Percentiles rank a stretch among this genome's conserved stretches.
phyloP scores from a whole-genome alignment of 2,797 vertebrate species.

The Sebastes jordani region DNA sequence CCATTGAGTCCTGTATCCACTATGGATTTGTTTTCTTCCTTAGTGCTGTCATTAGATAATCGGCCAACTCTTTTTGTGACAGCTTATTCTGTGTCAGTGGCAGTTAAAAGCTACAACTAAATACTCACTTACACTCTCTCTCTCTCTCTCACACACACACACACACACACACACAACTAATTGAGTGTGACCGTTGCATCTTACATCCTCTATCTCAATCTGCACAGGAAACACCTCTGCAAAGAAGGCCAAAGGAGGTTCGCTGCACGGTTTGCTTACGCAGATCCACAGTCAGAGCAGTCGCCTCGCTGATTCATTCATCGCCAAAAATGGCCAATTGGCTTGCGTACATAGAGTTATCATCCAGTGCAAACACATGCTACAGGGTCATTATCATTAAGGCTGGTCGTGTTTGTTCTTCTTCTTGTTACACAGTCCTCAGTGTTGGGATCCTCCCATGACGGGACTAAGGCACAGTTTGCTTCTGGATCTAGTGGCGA shows the following conservation, averaged over 20 bases:
- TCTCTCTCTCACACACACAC: not conserved
- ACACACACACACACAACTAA: slow-evolving; percentile 1
- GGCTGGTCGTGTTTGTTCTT: not conserved
- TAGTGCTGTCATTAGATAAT: slow-evolving; percentile 6
- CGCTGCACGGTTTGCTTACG: slow-evolving; percentile 9
- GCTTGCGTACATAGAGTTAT: slow-evolving; percentile 1
- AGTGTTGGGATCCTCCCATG: slow-evolving; percentile 2
- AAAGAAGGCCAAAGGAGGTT: slow-evolving; percentile 45
- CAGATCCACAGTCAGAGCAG: slow-evolving; percentile 1
- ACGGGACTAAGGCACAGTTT: not conserved
- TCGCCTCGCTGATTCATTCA: slow-evolving; percentile 29
- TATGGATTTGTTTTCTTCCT: slow-evolving; percentile 18
- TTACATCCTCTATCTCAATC: slow-evolving; percentile 58
- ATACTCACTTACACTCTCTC: not conserved
- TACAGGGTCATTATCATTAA: not conserved
- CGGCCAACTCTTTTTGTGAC: slow-evolving; percentile 5
- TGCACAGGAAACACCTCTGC: slow-evolving; percentile 69
- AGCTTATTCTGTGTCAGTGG: slow-evolving; percentile 43
- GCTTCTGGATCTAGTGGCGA: not conserved
- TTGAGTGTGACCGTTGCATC: slow-evolving; percentile 36
- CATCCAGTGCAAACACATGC: slow-evolving; percentile 43
- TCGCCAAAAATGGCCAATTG: not conserved
- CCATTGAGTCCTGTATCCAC: slow-evolving; percentile 1
- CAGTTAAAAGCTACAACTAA: slow-evolving; percentile 15
- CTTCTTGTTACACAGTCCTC: slow-evolving; percentile 6